Base-by-base conservation (phyloP, 2,888 invertebrate species). In the Liopterus haemorrhoidalis region DNA sequence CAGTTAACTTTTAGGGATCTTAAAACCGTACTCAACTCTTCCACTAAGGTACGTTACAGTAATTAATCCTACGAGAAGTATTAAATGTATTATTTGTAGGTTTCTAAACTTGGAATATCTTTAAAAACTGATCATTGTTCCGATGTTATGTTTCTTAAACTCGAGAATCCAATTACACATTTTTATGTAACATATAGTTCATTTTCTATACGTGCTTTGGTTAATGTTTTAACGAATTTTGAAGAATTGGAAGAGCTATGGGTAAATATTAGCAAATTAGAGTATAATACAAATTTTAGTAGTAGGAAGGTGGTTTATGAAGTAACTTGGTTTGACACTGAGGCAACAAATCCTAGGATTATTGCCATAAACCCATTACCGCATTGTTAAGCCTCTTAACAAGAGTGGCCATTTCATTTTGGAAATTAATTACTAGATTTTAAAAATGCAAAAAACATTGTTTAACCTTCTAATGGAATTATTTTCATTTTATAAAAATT, bases 101-200 rank as follows among this genome's bases (percentile, higher is more conserved):
- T 45, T 27, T 24, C n/a, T 33, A 45, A 39, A 39, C 16, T 45
- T 6, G 45, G 39, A n/a, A 9, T 45, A 15, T 45, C 45, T 11
- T 21, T 38, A 21, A 38, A 33, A 25, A 32, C 39, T 16, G 45
- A 45, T 4, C 32, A 27, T 15, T 35, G 35, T 36, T 25, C 35
- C 4, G 42, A 30, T 30, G 18, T 44, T 28, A 15, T 25, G 14
- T 19, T 8, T 20, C n/a, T 19, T 9, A 11, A 15, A 19, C 22
- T 44, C 8, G 6, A 30, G 19, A 14, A 32, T 15, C 25, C 32
- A 15, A n/a, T 45, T n/a, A 45, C 32, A 6, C 45, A 45, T 39
- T 39, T 45, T 20, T 39, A 22, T 24, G 25, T 45, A 8, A 32
- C 33, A 5, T 45, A 39, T 12, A 32, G 33, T 33, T 31, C 32